A percentile compares a stretch with the other conserved stretches of the same genome.
phyloP scores from a whole-genome alignment of 2,888 invertebrate genomes.

The Tineola bisselliella region DNA sequence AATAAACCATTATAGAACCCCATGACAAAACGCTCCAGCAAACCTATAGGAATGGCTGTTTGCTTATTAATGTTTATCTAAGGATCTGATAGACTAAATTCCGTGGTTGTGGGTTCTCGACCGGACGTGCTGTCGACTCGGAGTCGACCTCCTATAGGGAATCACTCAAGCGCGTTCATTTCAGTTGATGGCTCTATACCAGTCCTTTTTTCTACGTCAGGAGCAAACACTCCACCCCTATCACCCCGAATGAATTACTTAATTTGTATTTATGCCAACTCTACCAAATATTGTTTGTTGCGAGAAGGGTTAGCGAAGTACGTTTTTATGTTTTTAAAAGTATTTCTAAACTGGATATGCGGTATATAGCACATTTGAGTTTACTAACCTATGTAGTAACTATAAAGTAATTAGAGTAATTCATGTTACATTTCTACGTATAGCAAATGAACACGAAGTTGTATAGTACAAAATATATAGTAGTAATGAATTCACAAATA shows the following conservation, averaged over 20 bases:
- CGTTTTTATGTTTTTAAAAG: background rate
- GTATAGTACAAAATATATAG: constrained; percentile 45
- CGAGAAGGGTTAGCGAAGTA: background rate
- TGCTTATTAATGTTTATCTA: constrained; percentile 46
- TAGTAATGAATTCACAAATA: constrained; percentile 47
- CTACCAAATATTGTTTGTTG: constrained; percentile 9
- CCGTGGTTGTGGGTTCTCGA: background rate
- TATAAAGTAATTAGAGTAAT: no score
- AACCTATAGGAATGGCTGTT: background rate
- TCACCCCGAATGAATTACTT: constrained; percentile 62
- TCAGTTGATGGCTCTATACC: constrained; percentile 47
- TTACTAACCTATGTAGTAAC: no score
- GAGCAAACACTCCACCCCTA: constrained; percentile 58
- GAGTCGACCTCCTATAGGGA: constrained; percentile 37
- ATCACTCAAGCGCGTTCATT: constrained; percentile 51
- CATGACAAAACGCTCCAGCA: constrained; percentile 2
- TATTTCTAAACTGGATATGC: no score
- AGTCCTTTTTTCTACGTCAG: constrained; percentile 54
- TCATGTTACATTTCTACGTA: no score
- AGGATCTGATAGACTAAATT: constrained; percentile 43
- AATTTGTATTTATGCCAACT: constrained; percentile 37
- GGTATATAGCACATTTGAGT: no score
- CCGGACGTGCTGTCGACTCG: constrained; percentile 32
- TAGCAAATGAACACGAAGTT: no score
- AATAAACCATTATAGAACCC: constrained; percentile 5